Percentiles rank a stretch among this genome's conserved stretches.
These are phyloP conservation scores for Muntiacus reevesi DNA, from an alignment of 2,113 vertebrate genomes.

Conservation along the genomic window DNA sequence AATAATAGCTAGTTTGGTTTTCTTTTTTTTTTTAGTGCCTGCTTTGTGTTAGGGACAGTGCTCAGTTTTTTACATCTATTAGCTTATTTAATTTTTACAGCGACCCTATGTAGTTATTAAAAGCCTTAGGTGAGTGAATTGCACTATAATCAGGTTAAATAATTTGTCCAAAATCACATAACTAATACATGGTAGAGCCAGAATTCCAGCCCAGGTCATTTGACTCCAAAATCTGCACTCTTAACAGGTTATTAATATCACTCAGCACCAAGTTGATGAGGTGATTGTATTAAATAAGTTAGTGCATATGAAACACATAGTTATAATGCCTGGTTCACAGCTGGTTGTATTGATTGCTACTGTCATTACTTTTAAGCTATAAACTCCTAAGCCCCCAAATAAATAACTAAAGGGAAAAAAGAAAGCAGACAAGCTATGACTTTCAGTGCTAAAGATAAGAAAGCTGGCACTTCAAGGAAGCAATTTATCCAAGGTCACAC, in stretches of 20 bases:
- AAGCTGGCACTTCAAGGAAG: background rate
- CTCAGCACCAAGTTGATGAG: background rate
- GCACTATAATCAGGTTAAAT: constrained; percentile 13
- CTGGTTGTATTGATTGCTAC: constrained; percentile 9
- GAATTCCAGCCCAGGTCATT: background rate
- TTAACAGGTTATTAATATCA: background rate
- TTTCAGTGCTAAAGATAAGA: constrained; percentile 15
- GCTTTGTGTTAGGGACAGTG: background rate
- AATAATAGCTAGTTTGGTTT: background rate
- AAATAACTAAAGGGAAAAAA: background rate
- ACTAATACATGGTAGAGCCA: background rate
- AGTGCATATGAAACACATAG: background rate
- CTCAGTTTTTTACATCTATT: background rate
- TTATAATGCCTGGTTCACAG: background rate
- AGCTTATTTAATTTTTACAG: background rate
- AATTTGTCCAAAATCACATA: background rate
- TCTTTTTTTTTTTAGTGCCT: background rate
- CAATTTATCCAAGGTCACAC: background rate
- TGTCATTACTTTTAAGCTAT: constrained; percentile 24
- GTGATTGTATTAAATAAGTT: background rate
- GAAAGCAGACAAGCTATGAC: background rate
- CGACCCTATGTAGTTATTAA: background rate
- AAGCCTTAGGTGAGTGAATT: background rate
- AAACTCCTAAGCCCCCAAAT: background rate
- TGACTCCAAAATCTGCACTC: background rate